These are phyloP conservation scores for Anguilla japonica DNA, from an alignment of 2,113 vertebrate genomes.

Conservation along the genomic window DNA sequence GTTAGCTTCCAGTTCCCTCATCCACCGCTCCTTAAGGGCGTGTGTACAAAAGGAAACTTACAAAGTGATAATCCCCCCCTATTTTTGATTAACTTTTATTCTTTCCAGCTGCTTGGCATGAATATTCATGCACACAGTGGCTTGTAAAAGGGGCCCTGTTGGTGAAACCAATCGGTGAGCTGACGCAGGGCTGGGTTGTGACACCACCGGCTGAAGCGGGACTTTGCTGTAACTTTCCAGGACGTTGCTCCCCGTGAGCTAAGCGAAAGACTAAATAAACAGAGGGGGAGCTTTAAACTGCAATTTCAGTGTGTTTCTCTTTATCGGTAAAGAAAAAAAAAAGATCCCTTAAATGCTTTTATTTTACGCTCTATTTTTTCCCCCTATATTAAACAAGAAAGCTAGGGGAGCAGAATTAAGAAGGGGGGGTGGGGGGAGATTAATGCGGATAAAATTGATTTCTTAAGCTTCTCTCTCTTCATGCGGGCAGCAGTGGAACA, in stretches of 20 bases:
- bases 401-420: slow-evolving; percentile 49
- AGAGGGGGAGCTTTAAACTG: background rate
- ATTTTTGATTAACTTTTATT: slow-evolving; percentile 15
- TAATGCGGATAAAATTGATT: slow-evolving; percentile 64
- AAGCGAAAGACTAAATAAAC: background rate
- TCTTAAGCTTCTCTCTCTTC: slow-evolving; percentile 65
- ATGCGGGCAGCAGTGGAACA: slow-evolving; percentile 53
- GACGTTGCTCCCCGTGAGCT: slow-evolving; percentile 22
- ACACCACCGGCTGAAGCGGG: slow-evolving; percentile 41
- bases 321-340: slow-evolving; percentile 2
- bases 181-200: slow-evolving; percentile 41
- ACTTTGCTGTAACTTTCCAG: slow-evolving; percentile 51
- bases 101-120: slow-evolving; percentile 37
- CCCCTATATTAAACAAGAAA: slow-evolving; percentile 46
- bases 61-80: slow-evolving; percentile 25
- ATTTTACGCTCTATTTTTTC: slow-evolving; percentile 38
- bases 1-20: slow-evolving; percentile 8
- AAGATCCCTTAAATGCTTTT: slow-evolving; percentile 35
- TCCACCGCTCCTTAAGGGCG: slow-evolving; percentile 10
- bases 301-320: background rate
- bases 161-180: slow-evolving; percentile 60
- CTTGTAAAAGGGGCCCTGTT: slow-evolving; percentile 62
- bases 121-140: slow-evolving; percentile 64
- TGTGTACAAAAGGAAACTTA: slow-evolving; percentile 22
- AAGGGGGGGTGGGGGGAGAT: slow-evolving; percentile 55